These are phyloP conservation scores for Zaprionus capensis DNA, from an alignment of 1,140 invertebrate species.

Conservation along the genomic window DNA sequence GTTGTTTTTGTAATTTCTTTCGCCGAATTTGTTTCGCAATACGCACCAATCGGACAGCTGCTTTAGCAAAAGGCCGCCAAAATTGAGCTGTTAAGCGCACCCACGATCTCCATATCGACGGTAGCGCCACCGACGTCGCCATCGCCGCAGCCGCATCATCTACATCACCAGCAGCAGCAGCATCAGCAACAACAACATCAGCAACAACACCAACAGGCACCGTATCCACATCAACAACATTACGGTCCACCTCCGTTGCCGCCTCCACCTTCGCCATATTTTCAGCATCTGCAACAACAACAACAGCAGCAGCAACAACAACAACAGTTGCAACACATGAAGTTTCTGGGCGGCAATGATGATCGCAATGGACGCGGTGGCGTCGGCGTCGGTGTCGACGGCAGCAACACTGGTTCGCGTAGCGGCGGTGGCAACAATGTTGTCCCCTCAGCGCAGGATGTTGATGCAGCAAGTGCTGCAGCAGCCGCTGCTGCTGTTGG, in stretches of 20 bases:
- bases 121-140: slow-evolving; percentile 61
- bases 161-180: slow-evolving; percentile 29
- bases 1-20: slow-evolving; percentile 1
- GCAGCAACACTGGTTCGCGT: slow-evolving; percentile 50
- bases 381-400: slow-evolving; percentile 66
- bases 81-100: slow-evolving; percentile 83
- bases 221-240: slow-evolving; percentile 46
- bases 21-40: slow-evolving; percentile 60
- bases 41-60: slow-evolving; percentile 70
- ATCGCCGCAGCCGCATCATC: slow-evolving; percentile 48
- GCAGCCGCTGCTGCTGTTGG: slow-evolving; percentile 76
- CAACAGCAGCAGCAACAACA: slow-evolving; percentile 56
- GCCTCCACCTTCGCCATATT: slow-evolving; percentile 46
- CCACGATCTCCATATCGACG: slow-evolving; percentile 83
- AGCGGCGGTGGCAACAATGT: slow-evolving; percentile 32
- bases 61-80: slow-evolving; percentile 79
- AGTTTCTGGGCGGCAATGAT: slow-evolving; percentile 83
- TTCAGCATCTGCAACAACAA: slow-evolving; percentile 52
- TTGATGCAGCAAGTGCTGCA: slow-evolving; percentile 70
- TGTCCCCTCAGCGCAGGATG: slow-evolving; percentile 56
- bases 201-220: slow-evolving; percentile 20
- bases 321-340: slow-evolving; percentile 77
- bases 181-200: slow-evolving; percentile 36
- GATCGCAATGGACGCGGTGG: slow-evolving; percentile 81
- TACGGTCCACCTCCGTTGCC: slow-evolving; percentile 39